These are phyloP conservation scores for Euborellia annulipes DNA, from an alignment of 1,140 invertebrate species.

Conservation along the genomic window DNA sequence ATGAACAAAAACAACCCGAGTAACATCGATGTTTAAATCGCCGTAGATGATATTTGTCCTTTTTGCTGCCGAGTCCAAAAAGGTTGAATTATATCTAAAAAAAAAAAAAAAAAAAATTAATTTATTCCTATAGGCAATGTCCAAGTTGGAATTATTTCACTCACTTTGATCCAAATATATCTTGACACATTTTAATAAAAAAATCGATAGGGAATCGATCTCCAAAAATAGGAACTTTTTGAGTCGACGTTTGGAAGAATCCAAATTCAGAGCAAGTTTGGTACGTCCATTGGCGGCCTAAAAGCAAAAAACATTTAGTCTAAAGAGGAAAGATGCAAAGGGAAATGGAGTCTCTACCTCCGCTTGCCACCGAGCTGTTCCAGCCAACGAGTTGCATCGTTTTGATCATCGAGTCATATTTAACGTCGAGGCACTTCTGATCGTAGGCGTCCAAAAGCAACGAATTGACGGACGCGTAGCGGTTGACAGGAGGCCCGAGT, in stretches of 20 bases:
- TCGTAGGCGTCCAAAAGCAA: slow-evolving; percentile 48
- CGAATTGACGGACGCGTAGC: slow-evolving; percentile 55
- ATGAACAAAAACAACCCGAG: slow-evolving; percentile 71
- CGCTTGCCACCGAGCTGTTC: slow-evolving; percentile 40
- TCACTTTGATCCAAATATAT: slow-evolving; percentile 55
- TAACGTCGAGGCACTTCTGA: slow-evolving; percentile 70
- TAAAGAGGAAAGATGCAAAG: no score
- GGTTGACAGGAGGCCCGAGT: slow-evolving; percentile 41
- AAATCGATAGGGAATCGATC: slow-evolving; percentile 60
- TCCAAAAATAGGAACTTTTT: slow-evolving; percentile 56
- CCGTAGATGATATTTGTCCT: slow-evolving; percentile 71
- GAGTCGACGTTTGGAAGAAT: slow-evolving; percentile 79
- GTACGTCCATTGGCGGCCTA: slow-evolving; percentile 78
- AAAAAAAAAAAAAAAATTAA: slow-evolving; percentile 14
- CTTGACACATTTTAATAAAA: slow-evolving; percentile 63
- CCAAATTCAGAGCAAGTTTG: slow-evolving; percentile 93
- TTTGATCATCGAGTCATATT: slow-evolving; percentile 61
- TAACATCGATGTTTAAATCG: slow-evolving; percentile 47
- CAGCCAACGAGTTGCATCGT: slow-evolving; percentile 53
- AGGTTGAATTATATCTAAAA: slow-evolving; percentile 36
- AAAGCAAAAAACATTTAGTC: slow-evolving; percentile 16
- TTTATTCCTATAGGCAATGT: not conserved
- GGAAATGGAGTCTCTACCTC: no score
- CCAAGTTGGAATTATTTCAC: not conserved
- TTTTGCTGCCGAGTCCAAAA: slow-evolving; percentile 41